Evolutionary conservation across 2,888 invertebrate genomes (phyloP).

Genomic region (Acleris cristana): DNA sequence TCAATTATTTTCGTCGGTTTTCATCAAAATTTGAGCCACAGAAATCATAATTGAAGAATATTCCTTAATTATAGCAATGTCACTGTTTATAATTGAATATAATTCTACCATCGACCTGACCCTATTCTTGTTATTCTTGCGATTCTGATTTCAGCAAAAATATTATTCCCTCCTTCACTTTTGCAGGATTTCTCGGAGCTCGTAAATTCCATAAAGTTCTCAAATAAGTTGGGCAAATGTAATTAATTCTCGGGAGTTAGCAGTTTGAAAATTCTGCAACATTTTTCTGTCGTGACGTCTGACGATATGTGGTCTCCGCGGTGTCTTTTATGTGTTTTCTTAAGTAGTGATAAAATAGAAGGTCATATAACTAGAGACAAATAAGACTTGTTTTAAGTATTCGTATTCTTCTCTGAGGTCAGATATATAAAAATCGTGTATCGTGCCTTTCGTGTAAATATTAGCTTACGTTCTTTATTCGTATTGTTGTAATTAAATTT

Average conservation of each 20-base stretch:
- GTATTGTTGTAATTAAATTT: no score
- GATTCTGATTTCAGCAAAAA: conserved; percentile 13
- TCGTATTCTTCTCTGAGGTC: no score
- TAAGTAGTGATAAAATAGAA: conserved; percentile 17
- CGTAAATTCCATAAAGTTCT: conserved; percentile 2
- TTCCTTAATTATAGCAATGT: no score
- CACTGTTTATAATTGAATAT: no score
- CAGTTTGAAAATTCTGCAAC: conserved; percentile 7
- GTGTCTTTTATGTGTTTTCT: conserved; percentile 7
- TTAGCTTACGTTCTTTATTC: no score
- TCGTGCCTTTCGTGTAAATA: no score
- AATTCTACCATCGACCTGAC: no score
- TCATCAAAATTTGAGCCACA: neutral
- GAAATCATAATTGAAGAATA: no score
- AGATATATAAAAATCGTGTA: no score
- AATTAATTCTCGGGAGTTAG: conserved; percentile 24
- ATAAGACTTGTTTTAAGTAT: neutral
- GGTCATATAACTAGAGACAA: conserved; percentile 17
- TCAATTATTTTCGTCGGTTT: conserved; percentile 12
- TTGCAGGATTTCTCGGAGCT: conserved; percentile 12
- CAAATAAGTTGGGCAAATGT: conserved; percentile 23
- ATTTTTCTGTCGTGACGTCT: conserved; percentile 14
- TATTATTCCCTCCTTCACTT: conserved; percentile 17
- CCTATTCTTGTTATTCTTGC: conserved; percentile 15
- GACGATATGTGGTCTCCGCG: conserved; percentile 14